Base-by-base conservation (phyloP, 2,888 invertebrate species). In the Cantharis lateralis region DNA sequence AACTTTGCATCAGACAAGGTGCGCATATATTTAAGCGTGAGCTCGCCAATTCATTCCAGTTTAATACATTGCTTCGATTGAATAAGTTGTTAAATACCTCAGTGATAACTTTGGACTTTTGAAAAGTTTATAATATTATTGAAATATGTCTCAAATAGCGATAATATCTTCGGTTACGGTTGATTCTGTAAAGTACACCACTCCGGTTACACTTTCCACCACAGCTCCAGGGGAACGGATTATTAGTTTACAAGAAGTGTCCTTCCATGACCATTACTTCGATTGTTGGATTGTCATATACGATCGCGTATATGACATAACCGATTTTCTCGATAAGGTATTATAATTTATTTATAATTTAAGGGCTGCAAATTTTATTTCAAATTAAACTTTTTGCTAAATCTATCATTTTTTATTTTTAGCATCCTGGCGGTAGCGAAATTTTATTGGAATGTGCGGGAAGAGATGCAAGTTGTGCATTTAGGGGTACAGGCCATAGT, bases 201-300 rank as follows among this genome's bases (percentile, higher is more conserved):
- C 77, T 32, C 63, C 72, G 20, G 74, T 77, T 15, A 71, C 77
- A 16, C 70, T 78, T 66, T 79, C 79, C 5, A 72, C 62, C 24
- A 18, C 72, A 9, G 63, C 20, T 32, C 80, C 89, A 5, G 88
- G 88, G 79, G 89, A 90, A 71, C 87, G 88, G 28, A 87, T 88
- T 62, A 93, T 95, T 72, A 90, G 91, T n/a, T 89, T 96, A 71
- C 91, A 93, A 70, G 93, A 96, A 88, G 94, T 96, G 3, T 90
- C 93, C 5, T 91, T 91, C 84, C 96, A 96, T 85, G 95, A 95
- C 85, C 90, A 90, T 15, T 87, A 88, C 7, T 87, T 91, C 13
- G 95, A 95, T 85, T 96, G 96, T 87, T 96, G 96, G 96, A 90
- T 96, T 71, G 92, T 95, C n/a, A 92, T 97, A 68, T 95, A 94